phyloP scores from a whole-genome alignment of 2,113 vertebrate genomes.

The Trichomycterus rosablanca region DNA sequence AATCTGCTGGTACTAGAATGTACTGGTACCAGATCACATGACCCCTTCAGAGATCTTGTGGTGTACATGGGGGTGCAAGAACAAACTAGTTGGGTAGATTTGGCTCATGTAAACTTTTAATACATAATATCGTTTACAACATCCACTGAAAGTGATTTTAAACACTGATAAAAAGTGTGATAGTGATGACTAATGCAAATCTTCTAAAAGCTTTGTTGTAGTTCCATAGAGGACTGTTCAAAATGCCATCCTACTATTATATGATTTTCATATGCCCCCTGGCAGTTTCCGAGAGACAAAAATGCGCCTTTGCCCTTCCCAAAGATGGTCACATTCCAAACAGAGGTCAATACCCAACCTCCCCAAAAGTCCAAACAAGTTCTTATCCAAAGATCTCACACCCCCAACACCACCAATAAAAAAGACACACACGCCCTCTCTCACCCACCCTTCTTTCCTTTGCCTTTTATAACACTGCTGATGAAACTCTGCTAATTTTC shows the following conservation, averaged over 20 bases:
- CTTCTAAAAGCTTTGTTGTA: conserved; percentile 7
- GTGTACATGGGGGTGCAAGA: too few species aligned
- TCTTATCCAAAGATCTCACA: conserved; percentile 8
- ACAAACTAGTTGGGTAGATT: too few species aligned
- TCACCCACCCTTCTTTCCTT: too few species aligned
- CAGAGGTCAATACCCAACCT: conserved; percentile 47
- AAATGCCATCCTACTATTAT: conserved; percentile 22
- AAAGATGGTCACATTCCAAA: conserved; percentile 52
- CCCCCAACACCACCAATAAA: conserved; percentile 4
- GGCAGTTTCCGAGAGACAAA: conserved; percentile 39
- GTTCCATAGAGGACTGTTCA: neutral
- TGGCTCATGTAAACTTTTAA: too few species aligned
- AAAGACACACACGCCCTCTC: neutral
- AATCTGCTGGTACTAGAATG: too few species aligned
- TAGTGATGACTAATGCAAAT: conserved; percentile 9
- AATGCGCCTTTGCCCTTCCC: conserved; percentile 36
- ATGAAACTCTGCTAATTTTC: too few species aligned
- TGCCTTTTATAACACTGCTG: too few species aligned
- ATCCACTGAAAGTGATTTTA: too few species aligned
- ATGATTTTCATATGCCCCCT: conserved; percentile 38
- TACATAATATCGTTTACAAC: too few species aligned
- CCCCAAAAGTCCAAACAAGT: conserved; percentile 36
- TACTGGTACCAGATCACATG: too few species aligned
- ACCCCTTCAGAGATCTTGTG: too few species aligned
- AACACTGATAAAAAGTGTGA: too few species aligned